Conservation (phyloP, 2,113 vertebrate genomes). For the Colaptes auratus region DNA sequence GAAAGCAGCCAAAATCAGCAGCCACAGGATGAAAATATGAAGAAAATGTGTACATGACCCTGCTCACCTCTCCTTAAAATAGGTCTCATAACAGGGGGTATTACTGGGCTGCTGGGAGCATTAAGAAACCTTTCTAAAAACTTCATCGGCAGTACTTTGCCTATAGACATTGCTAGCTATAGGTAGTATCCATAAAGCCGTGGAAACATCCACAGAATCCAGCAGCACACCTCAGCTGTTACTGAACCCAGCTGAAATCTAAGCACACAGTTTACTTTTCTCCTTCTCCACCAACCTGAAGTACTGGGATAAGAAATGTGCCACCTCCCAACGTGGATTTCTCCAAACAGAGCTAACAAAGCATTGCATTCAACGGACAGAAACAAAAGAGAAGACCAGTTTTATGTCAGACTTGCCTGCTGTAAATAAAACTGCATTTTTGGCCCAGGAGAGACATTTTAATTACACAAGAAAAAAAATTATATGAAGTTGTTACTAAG, state of each 20-base stretch:
- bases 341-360: not conserved
- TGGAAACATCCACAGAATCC: not conserved
- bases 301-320: not conserved
- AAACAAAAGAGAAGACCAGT: not conserved
- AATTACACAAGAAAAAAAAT: conserved; percentile 4
- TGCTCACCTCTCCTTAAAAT: not conserved
- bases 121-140: not conserved
- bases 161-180: not conserved
- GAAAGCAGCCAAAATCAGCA: not conserved
- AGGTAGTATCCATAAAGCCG: not conserved
- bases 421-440: conserved; percentile 11
- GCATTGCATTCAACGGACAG: not conserved
- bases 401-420: not conserved
- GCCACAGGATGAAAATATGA: not conserved
- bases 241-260: not conserved
- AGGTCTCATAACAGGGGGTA: not conserved
- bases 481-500: conserved; percentile 14
- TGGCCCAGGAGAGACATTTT: conserved; percentile 24
- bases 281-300: not conserved
- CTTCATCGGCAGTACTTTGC: not conserved
- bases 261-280: not conserved
- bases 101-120: not conserved
- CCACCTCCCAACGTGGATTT: not conserved
- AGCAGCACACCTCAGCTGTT: not conserved
- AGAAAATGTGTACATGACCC: not conserved